These are phyloP conservation scores for Melanotaenia maccullochi DNA, from an alignment of 2,797 vertebrate species.

Conservation along the genomic window DNA sequence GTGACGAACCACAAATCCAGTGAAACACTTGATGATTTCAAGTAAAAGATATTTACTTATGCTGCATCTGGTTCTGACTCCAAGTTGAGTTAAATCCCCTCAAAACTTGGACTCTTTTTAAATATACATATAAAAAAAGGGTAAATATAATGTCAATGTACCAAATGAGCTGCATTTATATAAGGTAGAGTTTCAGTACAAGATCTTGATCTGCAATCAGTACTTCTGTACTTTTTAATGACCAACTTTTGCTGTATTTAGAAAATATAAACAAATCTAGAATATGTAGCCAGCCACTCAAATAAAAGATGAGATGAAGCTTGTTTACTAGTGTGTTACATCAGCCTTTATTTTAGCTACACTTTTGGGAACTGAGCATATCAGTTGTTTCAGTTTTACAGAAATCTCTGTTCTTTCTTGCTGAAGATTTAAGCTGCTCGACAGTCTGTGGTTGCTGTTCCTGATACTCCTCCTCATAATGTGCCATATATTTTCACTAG, in stretches of 20 bases:
- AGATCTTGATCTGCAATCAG: conserved; percentile 8
- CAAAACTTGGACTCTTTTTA: background rate
- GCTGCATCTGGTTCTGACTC: conserved; percentile 14
- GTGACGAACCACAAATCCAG: conserved; percentile 14
- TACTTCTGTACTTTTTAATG: background rate
- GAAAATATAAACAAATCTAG: background rate
- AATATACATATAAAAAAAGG: no score
- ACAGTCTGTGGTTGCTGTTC: background rate
- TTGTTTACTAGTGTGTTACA: background rate
- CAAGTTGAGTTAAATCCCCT: conserved; percentile 12
- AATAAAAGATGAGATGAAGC: background rate
- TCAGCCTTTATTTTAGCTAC: background rate
- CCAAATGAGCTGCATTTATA: background rate
- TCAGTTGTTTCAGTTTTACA: background rate
- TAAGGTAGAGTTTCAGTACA: conserved; percentile 1
- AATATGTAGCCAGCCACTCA: background rate
- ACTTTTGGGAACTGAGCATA: background rate
- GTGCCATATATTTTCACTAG: background rate
- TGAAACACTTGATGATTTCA: conserved; percentile 11
- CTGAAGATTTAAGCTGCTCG: background rate
- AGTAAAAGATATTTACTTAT: conserved; percentile 22
- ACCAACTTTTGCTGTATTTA: background rate
- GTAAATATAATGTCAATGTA: conserved; percentile 17
- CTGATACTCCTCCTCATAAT: background rate
- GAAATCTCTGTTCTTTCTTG: background rate